These are phyloP conservation scores for Pogonocherus hispidulus DNA, from an alignment of 2,888 invertebrate species.

Conservation along the genomic window DNA sequence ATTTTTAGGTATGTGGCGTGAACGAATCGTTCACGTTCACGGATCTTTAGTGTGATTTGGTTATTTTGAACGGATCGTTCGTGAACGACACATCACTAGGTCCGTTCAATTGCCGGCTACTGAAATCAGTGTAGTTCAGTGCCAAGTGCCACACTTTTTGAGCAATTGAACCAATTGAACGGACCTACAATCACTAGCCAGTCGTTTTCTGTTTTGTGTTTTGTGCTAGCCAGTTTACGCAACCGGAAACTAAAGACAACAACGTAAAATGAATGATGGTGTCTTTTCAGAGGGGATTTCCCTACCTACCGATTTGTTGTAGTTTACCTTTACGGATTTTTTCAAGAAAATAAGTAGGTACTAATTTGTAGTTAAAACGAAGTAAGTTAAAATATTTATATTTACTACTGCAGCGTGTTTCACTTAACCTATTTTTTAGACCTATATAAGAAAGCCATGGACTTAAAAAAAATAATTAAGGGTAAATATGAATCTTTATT, in stretches of 20 bases:
- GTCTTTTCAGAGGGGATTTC: constrained; percentile 5
- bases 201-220: too few species aligned
- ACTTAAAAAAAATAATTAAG: constrained; percentile 35
- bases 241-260: too few species aligned
- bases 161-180: too few species aligned
- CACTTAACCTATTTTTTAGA: constrained; percentile 33
- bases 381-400: constrained; percentile 6
- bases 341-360: neutral
- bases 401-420: neutral
- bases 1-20: too few species aligned
- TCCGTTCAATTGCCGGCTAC: too few species aligned
- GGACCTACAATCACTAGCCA: too few species aligned
- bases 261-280: neutral
- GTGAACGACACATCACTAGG: too few species aligned
- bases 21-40: too few species aligned
- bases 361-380: neutral
- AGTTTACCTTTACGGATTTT: constrained; percentile 12
- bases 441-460: constrained; percentile 32
- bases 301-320: constrained; percentile 2
- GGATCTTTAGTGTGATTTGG: too few species aligned
- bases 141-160: too few species aligned
- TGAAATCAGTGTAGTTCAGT: too few species aligned
- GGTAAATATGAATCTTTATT: constrained; percentile 29
- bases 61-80: too few species aligned
- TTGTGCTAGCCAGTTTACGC: neutral